phyloP scores from a whole-genome alignment of 2,797 vertebrate genomes.

The Rousettus madagascariensis region DNA sequence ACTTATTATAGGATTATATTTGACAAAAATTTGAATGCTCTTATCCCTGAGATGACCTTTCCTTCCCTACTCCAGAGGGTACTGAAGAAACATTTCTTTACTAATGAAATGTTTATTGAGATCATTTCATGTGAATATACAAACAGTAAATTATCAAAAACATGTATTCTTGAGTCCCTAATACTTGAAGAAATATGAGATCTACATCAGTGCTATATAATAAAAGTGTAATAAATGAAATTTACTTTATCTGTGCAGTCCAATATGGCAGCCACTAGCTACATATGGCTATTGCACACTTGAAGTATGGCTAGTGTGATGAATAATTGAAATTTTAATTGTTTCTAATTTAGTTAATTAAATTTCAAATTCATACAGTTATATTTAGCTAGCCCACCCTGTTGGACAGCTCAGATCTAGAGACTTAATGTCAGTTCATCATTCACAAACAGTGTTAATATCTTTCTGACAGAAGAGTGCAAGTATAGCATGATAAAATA shows the following conservation, averaged over 20 bases:
- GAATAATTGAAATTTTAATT: background rate
- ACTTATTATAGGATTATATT: background rate
- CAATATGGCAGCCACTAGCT: background rate
- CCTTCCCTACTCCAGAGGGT: background rate
- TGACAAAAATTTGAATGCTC: background rate
- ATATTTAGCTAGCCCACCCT: background rate
- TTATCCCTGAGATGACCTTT: background rate
- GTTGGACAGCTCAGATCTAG: background rate
- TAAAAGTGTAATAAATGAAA: background rate
- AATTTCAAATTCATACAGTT: background rate
- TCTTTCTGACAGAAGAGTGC: background rate
- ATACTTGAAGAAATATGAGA: background rate
- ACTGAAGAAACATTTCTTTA: background rate
- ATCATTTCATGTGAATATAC: background rate
- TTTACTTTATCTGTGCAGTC: background rate
- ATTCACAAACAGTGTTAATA: background rate
- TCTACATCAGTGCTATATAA: background rate
- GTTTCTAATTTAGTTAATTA: background rate
- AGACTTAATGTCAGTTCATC: background rate
- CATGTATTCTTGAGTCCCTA: background rate
- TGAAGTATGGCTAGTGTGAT: background rate
- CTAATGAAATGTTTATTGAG: background rate
- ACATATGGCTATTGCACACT: background rate
- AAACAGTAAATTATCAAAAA: background rate
- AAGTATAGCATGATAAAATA: background rate